Evolutionary conservation across 2,888 invertebrate genomes (phyloP), one percentile per base, ranked within the genome.

Genomic region (Thera obeliscata): DNA sequence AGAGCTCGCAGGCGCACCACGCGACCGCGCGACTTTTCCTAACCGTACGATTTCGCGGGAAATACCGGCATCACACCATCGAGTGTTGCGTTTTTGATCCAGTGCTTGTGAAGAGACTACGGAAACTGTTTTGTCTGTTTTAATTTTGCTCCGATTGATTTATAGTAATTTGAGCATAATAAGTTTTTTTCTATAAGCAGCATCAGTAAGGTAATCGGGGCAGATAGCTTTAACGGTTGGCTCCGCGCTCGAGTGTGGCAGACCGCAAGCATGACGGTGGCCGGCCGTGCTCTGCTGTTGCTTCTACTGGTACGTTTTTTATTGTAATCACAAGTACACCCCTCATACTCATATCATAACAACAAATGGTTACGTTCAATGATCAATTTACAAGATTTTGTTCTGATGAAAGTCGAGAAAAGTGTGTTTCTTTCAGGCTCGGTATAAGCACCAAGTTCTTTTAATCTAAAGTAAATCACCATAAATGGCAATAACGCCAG

Each of bases 181-280:
- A 75, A 68, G 77, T 78, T 86, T 90, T 86, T 90, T 90, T 89
- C 84, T 80, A 78, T 78, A 85, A 84, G 82, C 81, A 82, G 81
- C 81, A 81, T 82, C 83, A 84, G 89, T 86, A 89, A 87, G 86
- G 90, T 92, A 92, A 93, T 93, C 92, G 93, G 93, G 93, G 93
- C 93, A 93, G 89, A 93, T 89, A 93, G 86, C 82, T 84, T 91
- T 93, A 93, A 93, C 93, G 93, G 93, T 93, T 88, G 91, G 88
- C 81, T 90, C 91, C 87, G 90, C 93, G 91, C 88, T 93, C 90
- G 87, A 91, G 89, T 93, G 93, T 91, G 91, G 90, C 88, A 87
- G 91, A 89, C 88, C 88, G 89, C 91, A 90, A 93, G 89, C 93
- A 93, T 93, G 93, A 93, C 93, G 93, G 89, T 88, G 84, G 80